These are phyloP conservation scores for Caradrina kadenii DNA, from an alignment of 2,888 invertebrate genomes.

Conservation along the genomic window DNA sequence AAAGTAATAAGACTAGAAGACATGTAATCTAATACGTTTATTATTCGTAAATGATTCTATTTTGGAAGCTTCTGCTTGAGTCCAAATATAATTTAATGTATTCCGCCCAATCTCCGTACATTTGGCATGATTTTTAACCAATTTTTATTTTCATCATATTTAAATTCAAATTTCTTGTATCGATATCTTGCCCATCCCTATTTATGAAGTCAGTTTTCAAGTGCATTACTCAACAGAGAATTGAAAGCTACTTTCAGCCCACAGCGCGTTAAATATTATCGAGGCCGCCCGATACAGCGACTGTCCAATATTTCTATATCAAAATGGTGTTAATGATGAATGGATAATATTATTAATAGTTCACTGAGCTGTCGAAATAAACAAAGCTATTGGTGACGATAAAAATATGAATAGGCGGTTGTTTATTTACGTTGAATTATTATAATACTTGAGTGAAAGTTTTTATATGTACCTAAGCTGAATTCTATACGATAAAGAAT, in stretches of 20 bases:
- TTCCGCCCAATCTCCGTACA: no score
- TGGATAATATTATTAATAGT: constrained; percentile 34
- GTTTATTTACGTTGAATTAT: neutral
- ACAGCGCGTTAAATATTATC: constrained; percentile 18
- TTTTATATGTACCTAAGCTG: no score
- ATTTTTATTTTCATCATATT: neutral
- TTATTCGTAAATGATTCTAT: no score
- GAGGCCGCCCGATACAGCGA: constrained; percentile 19
- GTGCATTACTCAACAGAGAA: constrained; percentile 27
- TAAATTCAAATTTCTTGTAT: neutral
- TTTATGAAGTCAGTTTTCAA: constrained; percentile 30
- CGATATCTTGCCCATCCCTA: neutral
- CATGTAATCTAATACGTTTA: no score
- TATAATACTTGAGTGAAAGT: neutral
- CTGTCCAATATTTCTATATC: constrained; percentile 23
- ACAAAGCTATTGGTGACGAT: constrained; percentile 5
- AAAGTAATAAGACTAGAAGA: no score
- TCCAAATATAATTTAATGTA: no score
- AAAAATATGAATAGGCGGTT: neutral
- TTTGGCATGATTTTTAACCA: no score
- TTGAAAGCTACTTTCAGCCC: constrained; percentile 14
- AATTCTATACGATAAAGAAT: constrained; percentile 12
- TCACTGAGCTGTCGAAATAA: constrained; percentile 27
- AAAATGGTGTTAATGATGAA: constrained; percentile 22
- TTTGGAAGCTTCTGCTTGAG: no score